Base-by-base conservation (phyloP, 1,140 invertebrate species). In the Leguminivora glycinivorella region DNA sequence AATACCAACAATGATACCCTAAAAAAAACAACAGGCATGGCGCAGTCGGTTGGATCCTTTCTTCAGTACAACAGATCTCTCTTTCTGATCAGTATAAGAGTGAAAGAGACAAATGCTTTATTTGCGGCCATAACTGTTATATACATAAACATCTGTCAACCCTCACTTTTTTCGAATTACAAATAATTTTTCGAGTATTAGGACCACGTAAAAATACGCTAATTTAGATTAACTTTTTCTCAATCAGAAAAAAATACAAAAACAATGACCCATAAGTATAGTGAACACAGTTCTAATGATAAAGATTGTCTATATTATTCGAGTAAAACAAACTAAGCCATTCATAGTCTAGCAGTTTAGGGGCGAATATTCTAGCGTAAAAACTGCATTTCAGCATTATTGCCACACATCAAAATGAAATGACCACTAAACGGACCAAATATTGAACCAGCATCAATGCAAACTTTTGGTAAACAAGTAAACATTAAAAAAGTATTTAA, bases 1-100 rank as follows among this genome's bases (percentile, higher is more conserved):
- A 38, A 72, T 58, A 70, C 14, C 5, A 43, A 4, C 4, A 43
- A 17, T 31, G 12, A 67, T 25, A 58, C 34, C 60, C 40, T 22
- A 40, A 22, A 67, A 67, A 38, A 67, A 29, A 1, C 9, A 38
- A 40, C 17, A 43, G 25, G 7, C 63, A 22, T 19, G 47, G 47
- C 19, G 47, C 47, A 52, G 47, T 52, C 47, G 19, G 6, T 22
- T 22, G 43, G 43, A 22, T 22, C 47, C 5, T 22, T 22, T 9
- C 47, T 5, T 47, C 14, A 47, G 7, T 47, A n/a, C 4, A 47
- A 5, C n/a, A 38, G 10, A 2, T 12, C 2, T 47, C n/a, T 47
- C 43, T 47, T 47, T 2, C 34, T 38, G 34, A 9, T 12, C 2
- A 12, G 10, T 38, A 4, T 38, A 38, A 38, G 34, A 38, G 12